phyloP scores from a whole-genome alignment of 2,888 invertebrate species.

The Erebia epiphron region DNA sequence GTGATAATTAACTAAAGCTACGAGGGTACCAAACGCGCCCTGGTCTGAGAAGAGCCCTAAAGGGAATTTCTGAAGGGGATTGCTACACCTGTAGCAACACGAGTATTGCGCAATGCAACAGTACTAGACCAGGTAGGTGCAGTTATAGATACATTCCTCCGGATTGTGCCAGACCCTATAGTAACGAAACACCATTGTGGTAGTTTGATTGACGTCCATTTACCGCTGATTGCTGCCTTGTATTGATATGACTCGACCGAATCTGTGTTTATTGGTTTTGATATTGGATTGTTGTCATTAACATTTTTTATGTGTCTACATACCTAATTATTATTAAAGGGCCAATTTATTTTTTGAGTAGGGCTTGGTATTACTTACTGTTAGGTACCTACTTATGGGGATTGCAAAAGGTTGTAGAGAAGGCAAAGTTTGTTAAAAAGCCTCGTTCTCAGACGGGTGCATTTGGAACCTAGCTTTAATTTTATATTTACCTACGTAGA shows the following conservation, averaged over 20 bases:
- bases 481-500: too few relatives aligned
- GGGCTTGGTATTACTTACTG: too few relatives aligned
- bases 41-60: too few relatives aligned
- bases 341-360: not conserved
- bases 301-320: not conserved
- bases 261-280: conserved; percentile 12
- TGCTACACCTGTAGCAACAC: not conserved
- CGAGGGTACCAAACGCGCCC: too few relatives aligned
- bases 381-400: too few relatives aligned
- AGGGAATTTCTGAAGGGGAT: too few relatives aligned
- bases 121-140: not conserved
- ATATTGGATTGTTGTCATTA: conserved; percentile 20
- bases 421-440: too few relatives aligned
- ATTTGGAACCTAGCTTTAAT: too few relatives aligned
- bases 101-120: conserved; percentile 11
- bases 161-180: conserved; percentile 21
- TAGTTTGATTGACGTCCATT: conserved; percentile 35
- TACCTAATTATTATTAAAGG: too few relatives aligned
- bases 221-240: conserved; percentile 36
- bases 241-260: conserved; percentile 16
- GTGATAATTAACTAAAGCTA: too few relatives aligned
- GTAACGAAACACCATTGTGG: conserved; percentile 36
- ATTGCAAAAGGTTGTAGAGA: too few relatives aligned
- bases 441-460: too few relatives aligned
- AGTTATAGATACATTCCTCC: not conserved